Evolutionary conservation across 2,888 invertebrate species (phyloP), one percentile per base, ranked within the genome.

Genomic region (Siphlonurus alternatus): DNA sequence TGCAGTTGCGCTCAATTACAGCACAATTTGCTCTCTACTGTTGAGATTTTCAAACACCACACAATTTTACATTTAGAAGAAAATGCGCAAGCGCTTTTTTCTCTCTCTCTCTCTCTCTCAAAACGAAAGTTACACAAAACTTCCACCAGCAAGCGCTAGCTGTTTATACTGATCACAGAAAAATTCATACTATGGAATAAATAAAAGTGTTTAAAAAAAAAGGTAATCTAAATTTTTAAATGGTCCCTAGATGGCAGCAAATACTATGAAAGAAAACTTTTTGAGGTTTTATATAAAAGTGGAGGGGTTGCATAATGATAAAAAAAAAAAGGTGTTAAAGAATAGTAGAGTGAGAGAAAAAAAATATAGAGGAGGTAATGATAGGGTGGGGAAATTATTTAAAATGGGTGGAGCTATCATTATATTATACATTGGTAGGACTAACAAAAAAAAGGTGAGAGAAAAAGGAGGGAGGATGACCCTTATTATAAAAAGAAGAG

Each of bases 231-330:
- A 56, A 22, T 56, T 67, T 67, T 68, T 67, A 66, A 66, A 64
- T 53, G 64, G 61, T 67, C 66, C 66, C 68, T 67, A 68, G 68
- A 68, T 68, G 68, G 68, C 67, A 68, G 68, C 67, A 66, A 60
- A 63, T 59, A 61, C 64, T 56, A n/a, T 56, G 56, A n/a, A 22
- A 56, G 56, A 22, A 56, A 56, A 56, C 22, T 56, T 56, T 56
- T 56, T 22, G 5, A 5, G 15, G 5, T 38, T 38, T 38, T 38
- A 38, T 38, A 38, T 38, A 38, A 38, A 56, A 7, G 56, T 20
- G 56, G 56, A 56, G 56, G 56, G 56, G 56, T 56, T 38, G 38
- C 7, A 38, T n/a, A n/a, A n/a, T n/a, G n/a, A n/a, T n/a, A 38
- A 38, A 10, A 38, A 38, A 38, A 38, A 10, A 38, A 10, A 38